Evolutionary conservation across 2,888 invertebrate genomes (phyloP).

Genomic region (Microctonus hyperodae): DNA sequence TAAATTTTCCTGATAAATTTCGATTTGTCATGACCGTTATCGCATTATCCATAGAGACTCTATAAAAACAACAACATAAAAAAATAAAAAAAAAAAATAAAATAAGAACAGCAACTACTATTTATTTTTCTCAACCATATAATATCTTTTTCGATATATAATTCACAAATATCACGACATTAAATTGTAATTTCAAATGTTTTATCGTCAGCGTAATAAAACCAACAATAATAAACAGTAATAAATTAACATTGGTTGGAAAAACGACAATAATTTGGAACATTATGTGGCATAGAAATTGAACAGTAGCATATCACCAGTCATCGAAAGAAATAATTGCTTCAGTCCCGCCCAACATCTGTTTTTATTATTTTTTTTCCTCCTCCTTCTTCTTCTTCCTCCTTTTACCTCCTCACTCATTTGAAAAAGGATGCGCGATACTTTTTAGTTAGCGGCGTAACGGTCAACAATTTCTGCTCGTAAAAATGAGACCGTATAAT

Average conservation of each 20-base stretch:
- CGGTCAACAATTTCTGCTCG: constrained; percentile 41
- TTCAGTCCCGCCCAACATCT: constrained; percentile 1
- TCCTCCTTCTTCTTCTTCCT: not conserved
- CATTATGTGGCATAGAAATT: not conserved
- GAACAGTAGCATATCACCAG: constrained; percentile 24
- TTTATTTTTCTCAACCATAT: no score
- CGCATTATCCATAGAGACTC: no score
- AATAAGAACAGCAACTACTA: no score
- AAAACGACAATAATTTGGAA: not conserved
- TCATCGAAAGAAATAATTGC: constrained; percentile 23
- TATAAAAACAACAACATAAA: no score
- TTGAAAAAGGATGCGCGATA: constrained; percentile 24
- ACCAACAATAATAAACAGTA: not conserved
- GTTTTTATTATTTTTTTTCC: not conserved
- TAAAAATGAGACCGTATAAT: constrained; percentile 44
- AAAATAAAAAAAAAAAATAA: no score
- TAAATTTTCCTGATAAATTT: not conserved
- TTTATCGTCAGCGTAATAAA: no score
- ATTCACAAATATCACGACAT: no score
- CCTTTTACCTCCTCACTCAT: not conserved
- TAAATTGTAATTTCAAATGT: no score
- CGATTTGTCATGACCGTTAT: no score
- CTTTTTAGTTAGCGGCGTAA: constrained; percentile 38
- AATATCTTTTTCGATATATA: no score
- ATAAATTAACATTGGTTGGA: not conserved